A percentile compares a stretch with the other conserved stretches of the same genome.
These are phyloP conservation scores for Orchestia grillus DNA, from an alignment of 1,140 invertebrate species.

Conservation along the genomic window DNA sequence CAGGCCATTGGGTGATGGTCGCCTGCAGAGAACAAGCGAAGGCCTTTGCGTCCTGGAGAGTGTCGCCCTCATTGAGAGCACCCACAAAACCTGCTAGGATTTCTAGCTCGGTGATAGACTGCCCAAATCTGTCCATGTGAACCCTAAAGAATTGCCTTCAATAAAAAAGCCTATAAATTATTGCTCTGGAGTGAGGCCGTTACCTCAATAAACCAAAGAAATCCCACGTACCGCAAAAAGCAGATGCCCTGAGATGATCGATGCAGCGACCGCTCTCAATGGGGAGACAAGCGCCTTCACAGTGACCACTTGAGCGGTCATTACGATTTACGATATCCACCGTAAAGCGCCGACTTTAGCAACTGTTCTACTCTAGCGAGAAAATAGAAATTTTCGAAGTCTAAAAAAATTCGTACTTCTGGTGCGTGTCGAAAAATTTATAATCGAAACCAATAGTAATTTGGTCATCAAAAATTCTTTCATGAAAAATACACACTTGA, in stretches of 20 bases:
- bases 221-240: constrained; percentile 23
- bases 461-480: too few species aligned
- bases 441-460: neutral
- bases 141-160: constrained; percentile 55
- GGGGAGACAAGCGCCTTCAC: neutral
- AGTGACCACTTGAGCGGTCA: neutral
- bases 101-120: constrained; percentile 52
- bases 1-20: neutral
- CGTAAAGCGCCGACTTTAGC: neutral
- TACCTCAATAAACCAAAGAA: constrained; percentile 56
- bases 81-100: constrained; percentile 44
- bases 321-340: neutral
- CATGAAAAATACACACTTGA: too few species aligned
- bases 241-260: constrained; percentile 29
- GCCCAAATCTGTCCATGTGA: constrained; percentile 56
- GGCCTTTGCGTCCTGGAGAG: neutral
- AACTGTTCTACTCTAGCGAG: neutral
- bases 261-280: neutral
- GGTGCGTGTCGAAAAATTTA: neutral
- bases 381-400: neutral
- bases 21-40: constrained; percentile 1
- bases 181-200: constrained; percentile 55
- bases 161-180: constrained; percentile 55
- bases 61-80: neutral
- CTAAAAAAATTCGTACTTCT: neutral